Evolutionary conservation across 2,888 invertebrate genomes (phyloP).

Genomic region (Opisthograptis luteolata): DNA sequence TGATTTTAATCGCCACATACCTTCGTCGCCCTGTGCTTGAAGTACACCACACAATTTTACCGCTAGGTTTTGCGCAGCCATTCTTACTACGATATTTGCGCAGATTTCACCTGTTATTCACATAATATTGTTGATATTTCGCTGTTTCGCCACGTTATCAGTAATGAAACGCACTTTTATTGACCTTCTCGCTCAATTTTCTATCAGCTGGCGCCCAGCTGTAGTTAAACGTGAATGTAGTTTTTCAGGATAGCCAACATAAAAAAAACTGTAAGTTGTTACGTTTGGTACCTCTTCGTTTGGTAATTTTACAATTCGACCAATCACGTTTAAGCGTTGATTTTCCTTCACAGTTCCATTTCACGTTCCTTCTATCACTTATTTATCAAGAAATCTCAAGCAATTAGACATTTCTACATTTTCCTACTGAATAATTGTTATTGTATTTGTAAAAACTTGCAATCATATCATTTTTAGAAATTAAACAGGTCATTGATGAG

Average conservation of each 20-base stretch:
- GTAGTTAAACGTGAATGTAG: constrained; percentile 65
- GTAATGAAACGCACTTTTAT: constrained; percentile 57
- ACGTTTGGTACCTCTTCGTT: too few relatives aligned
- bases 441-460: too few relatives aligned
- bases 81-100: constrained; percentile 42
- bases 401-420: too few relatives aligned
- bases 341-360: constrained; percentile 48
- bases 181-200: constrained; percentile 75
- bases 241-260: constrained; percentile 54
- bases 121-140: constrained; percentile 42
- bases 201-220: constrained; percentile 83
- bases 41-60: constrained; percentile 84
- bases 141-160: constrained; percentile 56
- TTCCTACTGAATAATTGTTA: too few relatives aligned
- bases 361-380: constrained; percentile 24
- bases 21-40: constrained; percentile 75
- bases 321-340: constrained; percentile 60
- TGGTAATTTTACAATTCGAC: constrained; percentile 46
- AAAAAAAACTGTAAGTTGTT: constrained; percentile 34
- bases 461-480: too few relatives aligned
- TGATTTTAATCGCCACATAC: constrained; percentile 55
- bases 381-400: not conserved
- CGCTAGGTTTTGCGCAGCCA: constrained; percentile 82
- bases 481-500: too few relatives aligned
- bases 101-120: constrained; percentile 49